A percentile compares a stretch with the other conserved stretches of the same genome.
phyloP scores from a whole-genome alignment of 2,797 vertebrate species.

The Eidolon dupreanum region DNA sequence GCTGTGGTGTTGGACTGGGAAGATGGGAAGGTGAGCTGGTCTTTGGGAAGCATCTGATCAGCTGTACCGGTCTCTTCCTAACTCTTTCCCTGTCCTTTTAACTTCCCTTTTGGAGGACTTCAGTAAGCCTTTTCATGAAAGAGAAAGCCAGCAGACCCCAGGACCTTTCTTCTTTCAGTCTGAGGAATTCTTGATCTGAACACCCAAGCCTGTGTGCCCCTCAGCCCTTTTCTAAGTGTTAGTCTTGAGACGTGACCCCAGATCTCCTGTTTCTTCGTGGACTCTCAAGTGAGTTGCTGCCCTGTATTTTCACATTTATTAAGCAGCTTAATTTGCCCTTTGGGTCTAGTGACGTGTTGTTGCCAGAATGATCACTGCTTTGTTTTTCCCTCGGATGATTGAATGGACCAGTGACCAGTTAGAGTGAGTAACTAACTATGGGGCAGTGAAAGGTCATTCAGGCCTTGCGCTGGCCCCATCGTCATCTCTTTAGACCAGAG shows the following conservation, averaged over 20 bases:
- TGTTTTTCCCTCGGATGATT: background rate
- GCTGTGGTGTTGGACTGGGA: background rate
- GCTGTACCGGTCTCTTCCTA: background rate
- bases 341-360: background rate
- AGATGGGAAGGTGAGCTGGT: background rate
- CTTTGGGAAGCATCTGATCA: background rate
- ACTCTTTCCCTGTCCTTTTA: background rate
- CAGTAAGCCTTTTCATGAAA: background rate
- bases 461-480: background rate
- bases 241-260: background rate
- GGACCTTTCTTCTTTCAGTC: background rate
- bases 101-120: background rate
- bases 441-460: background rate
- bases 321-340: background rate
- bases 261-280: background rate
- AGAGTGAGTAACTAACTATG: background rate
- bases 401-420: background rate
- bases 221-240: background rate
- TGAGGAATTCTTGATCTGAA: background rate
- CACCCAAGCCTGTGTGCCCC: rapidly evolving
- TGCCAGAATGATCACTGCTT: background rate
- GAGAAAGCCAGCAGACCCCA: background rate
- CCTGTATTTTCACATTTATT: background rate
- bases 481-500: background rate
- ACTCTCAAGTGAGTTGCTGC: background rate